Evolutionary conservation across 2,888 invertebrate species (phyloP).

Genomic region (Marasmarcha lunaedactyla): DNA sequence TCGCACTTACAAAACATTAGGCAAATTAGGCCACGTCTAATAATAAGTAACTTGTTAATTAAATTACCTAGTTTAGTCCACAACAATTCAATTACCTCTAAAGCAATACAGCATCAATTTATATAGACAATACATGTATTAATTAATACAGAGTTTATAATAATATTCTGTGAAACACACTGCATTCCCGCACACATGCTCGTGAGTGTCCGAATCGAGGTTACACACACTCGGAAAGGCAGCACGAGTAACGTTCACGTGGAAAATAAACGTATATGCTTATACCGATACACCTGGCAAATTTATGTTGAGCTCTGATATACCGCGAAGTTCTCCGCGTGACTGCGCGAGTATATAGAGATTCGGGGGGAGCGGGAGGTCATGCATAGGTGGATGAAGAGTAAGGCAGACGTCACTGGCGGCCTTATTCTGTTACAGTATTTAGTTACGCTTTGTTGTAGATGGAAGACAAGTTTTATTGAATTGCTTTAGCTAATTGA

Average conservation of each 20-base stretch:
- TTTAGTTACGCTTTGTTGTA: too few species aligned
- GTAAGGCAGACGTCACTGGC: constrained; percentile 61
- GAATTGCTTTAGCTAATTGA: too few species aligned
- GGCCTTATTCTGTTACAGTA: background rate
- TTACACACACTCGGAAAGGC: constrained; percentile 45
- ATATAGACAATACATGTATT: background rate
- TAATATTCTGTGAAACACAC: constrained; percentile 65
- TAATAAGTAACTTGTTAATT: background rate
- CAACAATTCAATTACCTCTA: background rate
- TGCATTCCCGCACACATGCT: constrained; percentile 47
- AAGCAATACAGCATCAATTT: background rate
- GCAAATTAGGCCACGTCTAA: too few species aligned
- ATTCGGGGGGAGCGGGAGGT: constrained; percentile 32
- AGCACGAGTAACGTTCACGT: constrained; percentile 36
- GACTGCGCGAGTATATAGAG: constrained; percentile 17
- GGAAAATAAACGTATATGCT: constrained; percentile 54
- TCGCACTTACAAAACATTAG: too few species aligned
- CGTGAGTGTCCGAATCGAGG: constrained; percentile 64
- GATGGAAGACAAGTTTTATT: too few species aligned
- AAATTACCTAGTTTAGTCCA: background rate
- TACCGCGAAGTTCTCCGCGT: constrained; percentile 34
- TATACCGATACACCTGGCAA: constrained; percentile 36
- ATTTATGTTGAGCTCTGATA: constrained; percentile 27
- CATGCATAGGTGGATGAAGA: constrained; percentile 31
- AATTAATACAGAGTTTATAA: constrained; percentile 23